Conservation (phyloP, 2,113 vertebrate genomes). For the Psilopogon haemacephalus region DNA sequence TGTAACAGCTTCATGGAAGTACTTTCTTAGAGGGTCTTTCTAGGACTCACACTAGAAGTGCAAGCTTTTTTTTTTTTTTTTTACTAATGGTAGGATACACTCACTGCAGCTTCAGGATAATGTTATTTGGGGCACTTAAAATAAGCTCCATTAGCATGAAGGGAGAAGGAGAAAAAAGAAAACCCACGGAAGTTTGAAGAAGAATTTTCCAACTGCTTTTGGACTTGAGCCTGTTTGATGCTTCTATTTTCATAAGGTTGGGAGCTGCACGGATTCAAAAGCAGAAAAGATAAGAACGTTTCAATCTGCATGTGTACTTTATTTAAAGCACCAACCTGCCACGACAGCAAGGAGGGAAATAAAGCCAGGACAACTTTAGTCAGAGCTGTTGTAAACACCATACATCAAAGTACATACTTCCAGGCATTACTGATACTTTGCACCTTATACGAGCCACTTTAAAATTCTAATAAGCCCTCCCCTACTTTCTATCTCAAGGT, state of each 20-base stretch:
- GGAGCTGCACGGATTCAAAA: neutral
- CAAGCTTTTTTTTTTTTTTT: neutral
- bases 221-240: neutral
- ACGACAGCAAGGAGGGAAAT: neutral
- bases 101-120: neutral
- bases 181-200: neutral
- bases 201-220: neutral
- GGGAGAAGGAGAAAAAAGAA: accelerated
- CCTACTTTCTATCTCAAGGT: constrained; percentile 6
- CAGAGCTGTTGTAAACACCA: neutral
- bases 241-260: neutral
- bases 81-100: neutral
- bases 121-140: neutral
- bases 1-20: neutral
- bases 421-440: constrained; percentile 20
- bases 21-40: neutral
- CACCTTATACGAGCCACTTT: constrained; percentile 25
- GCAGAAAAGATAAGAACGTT: neutral
- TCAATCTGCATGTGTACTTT: neutral
- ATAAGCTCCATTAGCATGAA: neutral
- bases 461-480: constrained; percentile 43
- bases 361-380: constrained; percentile 23
- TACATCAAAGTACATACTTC: constrained; percentile 46
- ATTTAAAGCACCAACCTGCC: neutral
- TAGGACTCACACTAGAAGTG: neutral